Evolutionary conservation across 1,140 invertebrate species (phyloP).

Genomic region (Lepidostoma basale): DNA sequence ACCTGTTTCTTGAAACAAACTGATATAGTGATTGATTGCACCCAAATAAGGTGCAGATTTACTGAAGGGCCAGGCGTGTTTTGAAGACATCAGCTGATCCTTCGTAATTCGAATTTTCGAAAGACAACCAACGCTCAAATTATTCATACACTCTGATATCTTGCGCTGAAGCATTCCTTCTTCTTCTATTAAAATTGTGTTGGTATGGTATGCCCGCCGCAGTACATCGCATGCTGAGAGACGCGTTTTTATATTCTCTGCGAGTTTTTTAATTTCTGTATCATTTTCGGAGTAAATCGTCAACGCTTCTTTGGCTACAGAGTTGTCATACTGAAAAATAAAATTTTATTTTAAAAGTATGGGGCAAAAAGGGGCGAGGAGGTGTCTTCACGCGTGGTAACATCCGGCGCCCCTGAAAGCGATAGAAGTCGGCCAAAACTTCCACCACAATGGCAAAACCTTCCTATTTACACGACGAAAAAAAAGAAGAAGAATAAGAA

Average conservation of each 20-base stretch:
- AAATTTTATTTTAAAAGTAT: no score
- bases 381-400: no score
- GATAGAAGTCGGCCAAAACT: no score
- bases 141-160: slow-evolving; percentile 26
- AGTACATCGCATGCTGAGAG: no score
- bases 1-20: slow-evolving; percentile 18
- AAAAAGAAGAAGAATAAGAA: no score
- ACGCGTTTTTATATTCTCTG: no score
- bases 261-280: slow-evolving; percentile 7
- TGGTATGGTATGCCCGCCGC: no score
- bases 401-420: no score
- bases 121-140: no score
- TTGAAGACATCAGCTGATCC: slow-evolving; percentile 23
- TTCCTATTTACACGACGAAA: no score
- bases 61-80: slow-evolving; percentile 33
- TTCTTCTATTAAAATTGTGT: slow-evolving; percentile 32
- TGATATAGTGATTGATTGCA: slow-evolving; percentile 22
- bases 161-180: slow-evolving; percentile 1
- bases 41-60: slow-evolving; percentile 32
- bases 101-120: slow-evolving; percentile 18
- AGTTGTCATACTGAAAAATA: slow-evolving; percentile 28
- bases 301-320: slow-evolving; percentile 5
- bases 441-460: no score
- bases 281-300: slow-evolving; percentile 7
- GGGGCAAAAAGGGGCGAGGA: no score